Evolutionary conservation across 2,113 vertebrate species (phyloP), one percentile per base, ranked within the genome.

Genomic region (Cepphus grylle): DNA sequence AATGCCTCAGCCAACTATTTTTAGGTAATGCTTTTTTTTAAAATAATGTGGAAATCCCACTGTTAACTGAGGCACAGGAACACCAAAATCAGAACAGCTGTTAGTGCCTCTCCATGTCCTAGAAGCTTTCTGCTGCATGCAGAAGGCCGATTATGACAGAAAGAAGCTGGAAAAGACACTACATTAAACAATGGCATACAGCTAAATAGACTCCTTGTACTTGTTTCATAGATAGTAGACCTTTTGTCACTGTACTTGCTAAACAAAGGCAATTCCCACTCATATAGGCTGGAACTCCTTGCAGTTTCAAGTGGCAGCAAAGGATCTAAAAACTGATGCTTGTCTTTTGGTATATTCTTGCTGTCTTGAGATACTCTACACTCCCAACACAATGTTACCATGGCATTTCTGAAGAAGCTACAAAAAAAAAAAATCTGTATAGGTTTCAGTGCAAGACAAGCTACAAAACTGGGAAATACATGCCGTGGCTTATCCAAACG

Each of bases 131-230:
- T 7, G 18, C 5, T 30, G 47, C 9, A 38, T 1, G 10, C 40
- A 85, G 52, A 74, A 87, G 40, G 52, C 56, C 90, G 43, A 74
- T 38, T 30, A 89, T 21, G 47, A 71, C 17, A 91, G 55, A 70
- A 93, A 87, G 50, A 45, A 74, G 45, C 34, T 62, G 72, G 38
- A 77, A 58, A 88, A 25, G 30, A 43, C 6, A 40, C 8, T 58
- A 19, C 21, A 65, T 45, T n/a, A 80, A 82, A 61, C 5, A 8
- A 45, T 3, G 7, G 12, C 0, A 0, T 9, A 36, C 16, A 81
- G 65, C 55, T 87, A 56, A 87, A 49, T 5, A 15, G 12, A 69
- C 5, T 87, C 50, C 45, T n/a, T 0, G 0, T 27, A 65, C 30
- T 27, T 67, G 10, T 67, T 81, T 72, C 59, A 45, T 1, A 71